Evolutionary conservation across 2,797 vertebrate species (phyloP).

Genomic region (Helicolenus hilgendorfi): DNA sequence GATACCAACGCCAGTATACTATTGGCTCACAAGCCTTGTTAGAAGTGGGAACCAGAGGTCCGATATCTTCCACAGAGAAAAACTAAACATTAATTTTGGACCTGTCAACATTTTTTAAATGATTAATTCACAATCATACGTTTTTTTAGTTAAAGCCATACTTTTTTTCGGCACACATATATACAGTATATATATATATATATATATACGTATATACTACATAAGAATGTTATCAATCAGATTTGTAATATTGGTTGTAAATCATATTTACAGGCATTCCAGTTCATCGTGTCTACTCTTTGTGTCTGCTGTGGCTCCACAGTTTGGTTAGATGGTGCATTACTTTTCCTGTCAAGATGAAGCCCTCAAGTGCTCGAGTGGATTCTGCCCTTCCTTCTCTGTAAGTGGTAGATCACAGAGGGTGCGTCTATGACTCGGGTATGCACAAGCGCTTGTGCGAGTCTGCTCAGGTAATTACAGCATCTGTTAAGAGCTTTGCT

Average conservation of each 20-base stretch:
- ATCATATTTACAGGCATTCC: not conserved
- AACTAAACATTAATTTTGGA: too few relatives aligned
- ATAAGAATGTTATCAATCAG: too few relatives aligned
- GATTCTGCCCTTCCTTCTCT: slow-evolving; percentile 55
- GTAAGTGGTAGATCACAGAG: slow-evolving; percentile 69
- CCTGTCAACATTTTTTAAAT: too few relatives aligned
- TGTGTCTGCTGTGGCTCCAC: slow-evolving; percentile 5
- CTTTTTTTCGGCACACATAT: too few relatives aligned
- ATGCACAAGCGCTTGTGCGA: slow-evolving; percentile 71
- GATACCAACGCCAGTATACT: too few relatives aligned
- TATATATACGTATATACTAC: too few relatives aligned
- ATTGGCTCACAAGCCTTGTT: too few relatives aligned
- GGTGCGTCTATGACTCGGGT: slow-evolving; percentile 63
- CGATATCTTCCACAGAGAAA: too few relatives aligned
- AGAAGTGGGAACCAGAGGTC: too few relatives aligned
- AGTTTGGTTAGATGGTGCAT: slow-evolving; percentile 29
- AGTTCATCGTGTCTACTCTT: not conserved
- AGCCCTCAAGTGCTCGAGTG: slow-evolving; percentile 45
- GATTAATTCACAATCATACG: too few relatives aligned
- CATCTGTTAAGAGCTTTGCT: slow-evolving; percentile 91
- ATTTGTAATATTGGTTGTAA: not conserved
- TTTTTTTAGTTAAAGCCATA: too few relatives aligned
- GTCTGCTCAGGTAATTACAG: slow-evolving; percentile 91
- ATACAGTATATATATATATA: too few relatives aligned
- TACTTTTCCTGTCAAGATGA: slow-evolving; percentile 57